Conservation (phyloP, 2,113 vertebrate genomes). For the Sceloporus undulatus region DNA sequence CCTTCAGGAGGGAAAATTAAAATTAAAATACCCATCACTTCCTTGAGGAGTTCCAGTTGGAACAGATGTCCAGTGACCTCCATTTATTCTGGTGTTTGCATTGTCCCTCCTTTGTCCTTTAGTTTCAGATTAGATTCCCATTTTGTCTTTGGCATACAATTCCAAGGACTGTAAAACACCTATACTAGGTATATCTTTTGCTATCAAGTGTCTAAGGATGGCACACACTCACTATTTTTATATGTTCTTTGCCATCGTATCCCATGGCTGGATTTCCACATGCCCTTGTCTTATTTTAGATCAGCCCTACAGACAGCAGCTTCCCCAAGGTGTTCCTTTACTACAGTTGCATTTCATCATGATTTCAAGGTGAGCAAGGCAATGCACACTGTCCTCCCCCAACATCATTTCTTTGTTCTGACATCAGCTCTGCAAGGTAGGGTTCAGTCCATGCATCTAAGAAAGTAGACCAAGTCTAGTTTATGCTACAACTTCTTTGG, state of each 20-base stretch:
- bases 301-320: not conserved
- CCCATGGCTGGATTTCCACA: not conserved
- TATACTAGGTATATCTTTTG: no score
- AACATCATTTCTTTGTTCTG: not conserved
- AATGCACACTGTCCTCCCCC: no score
- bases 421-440: not conserved
- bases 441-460: no score
- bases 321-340: not conserved
- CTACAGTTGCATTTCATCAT: not conserved
- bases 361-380: not conserved
- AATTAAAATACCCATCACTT: not conserved
- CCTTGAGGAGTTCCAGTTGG: not conserved
- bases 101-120: not conserved
- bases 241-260: not conserved
- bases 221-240: not conserved
- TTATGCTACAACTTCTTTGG: no score
- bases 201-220: not conserved
- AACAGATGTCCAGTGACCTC: fast-evolving
- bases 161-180: not conserved
- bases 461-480: no score
- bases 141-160: not conserved
- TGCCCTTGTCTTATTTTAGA: not conserved
- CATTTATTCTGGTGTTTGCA: not conserved
- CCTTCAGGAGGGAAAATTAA: no score
- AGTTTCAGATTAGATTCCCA: not conserved